Base-by-base conservation (phyloP, 2,888 invertebrate species). In the Diarsia dahlii region DNA sequence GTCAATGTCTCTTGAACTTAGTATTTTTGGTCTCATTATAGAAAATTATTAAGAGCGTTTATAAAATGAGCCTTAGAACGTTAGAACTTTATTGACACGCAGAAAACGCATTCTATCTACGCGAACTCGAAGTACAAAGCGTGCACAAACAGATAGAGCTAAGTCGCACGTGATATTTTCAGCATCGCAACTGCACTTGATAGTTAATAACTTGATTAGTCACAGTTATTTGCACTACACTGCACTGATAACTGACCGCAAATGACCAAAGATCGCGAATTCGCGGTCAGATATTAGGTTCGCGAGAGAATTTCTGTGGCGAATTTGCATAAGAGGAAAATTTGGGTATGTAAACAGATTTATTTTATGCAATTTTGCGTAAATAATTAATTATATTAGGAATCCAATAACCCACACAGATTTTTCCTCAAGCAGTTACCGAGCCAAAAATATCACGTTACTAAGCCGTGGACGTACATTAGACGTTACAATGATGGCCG, bases 401-500 rank as follows among this genome's bases (percentile, higher is more conserved):
- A 45, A 56, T 58, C 62, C 0, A 46, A 58, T 20, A n/a, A 58
- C 28, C 9, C 0, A n/a, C 28, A 20, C 20, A 65, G 56, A 62
- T 46, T 18, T 80, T 56, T 69, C 39, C n/a, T 70, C n/a, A 71
- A 60, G 28, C 74, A 78, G 76, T 84, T 71, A 68, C 70, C 69
- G 71, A 74, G 63, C 78, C 50, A 62, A 76, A 81, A 84, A 67
- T 58, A 78, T 74, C 78, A 75, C 78, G 81, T 80, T 76, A 88
- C 46, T 71, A 75, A 82, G 73, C 65, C 80, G 78, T 81, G 71
- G 86, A 97, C 97, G 94, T 96, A 98, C 98, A 96, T 98, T 97
- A 79, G 97, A 97, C 52, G 97, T 95, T 88, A 98, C 97, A 86
- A 99, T 98, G 87, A 98, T 97, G 81, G 98, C 95, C 34, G 98